A percentile compares a stretch with the other conserved stretches of the same genome.
phyloP scores from a whole-genome alignment of 2,888 invertebrate species.

The Boloria selene region DNA sequence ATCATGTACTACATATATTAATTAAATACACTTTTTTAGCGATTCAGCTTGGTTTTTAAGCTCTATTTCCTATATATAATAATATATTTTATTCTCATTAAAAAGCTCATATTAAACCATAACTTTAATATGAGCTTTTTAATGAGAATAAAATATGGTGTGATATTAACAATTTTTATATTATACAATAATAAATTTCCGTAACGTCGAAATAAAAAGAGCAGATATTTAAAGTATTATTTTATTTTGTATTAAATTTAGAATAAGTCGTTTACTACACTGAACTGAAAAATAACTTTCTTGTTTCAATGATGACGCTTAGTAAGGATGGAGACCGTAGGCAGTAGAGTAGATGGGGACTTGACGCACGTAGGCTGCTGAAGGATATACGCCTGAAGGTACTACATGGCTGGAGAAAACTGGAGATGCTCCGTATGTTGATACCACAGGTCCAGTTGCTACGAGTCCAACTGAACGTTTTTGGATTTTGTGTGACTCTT shows the following conservation, averaged over 20 bases:
- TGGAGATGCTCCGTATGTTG: conserved; percentile 55
- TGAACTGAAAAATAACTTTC: conserved; percentile 58
- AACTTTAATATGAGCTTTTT: no score
- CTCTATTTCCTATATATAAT: no score
- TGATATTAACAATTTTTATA: no score
- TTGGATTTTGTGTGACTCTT: conserved; percentile 63
- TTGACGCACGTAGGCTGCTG: conserved; percentile 47
- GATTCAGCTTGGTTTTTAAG: no score
- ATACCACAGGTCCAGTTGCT: conserved; percentile 52
- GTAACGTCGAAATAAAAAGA: not conserved
- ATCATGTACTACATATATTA: no score
- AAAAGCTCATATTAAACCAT: no score
- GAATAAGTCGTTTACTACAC: conserved; percentile 55
- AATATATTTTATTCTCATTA: no score
- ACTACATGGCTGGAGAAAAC: conserved; percentile 56
- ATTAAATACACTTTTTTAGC: no score
- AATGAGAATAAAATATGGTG: no score
- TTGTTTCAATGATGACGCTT: conserved; percentile 57
- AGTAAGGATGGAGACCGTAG: conserved; percentile 68
- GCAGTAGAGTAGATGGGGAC: conserved; percentile 55
- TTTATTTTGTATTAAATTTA: conserved; percentile 54
- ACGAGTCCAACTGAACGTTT: conserved; percentile 64
- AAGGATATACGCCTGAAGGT: conserved; percentile 53
- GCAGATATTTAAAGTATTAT: conserved; percentile 41
- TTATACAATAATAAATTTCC: not conserved